Percentiles rank a stretch among this genome's conserved stretches.
Evolutionary conservation across 2,797 vertebrate genomes (phyloP).

Genomic region (Argya squamiceps): DNA sequence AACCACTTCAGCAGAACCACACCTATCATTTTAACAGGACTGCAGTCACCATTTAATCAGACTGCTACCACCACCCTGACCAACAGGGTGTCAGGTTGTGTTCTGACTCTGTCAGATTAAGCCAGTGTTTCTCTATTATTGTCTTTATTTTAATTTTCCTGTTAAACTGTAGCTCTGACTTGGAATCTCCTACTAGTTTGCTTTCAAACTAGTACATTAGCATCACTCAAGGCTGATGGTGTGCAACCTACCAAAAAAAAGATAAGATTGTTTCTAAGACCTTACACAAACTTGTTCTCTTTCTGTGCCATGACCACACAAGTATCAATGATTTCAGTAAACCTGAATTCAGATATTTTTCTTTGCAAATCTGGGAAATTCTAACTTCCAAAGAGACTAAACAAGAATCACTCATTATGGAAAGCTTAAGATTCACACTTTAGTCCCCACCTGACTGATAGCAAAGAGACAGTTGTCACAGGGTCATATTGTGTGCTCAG

Average conservation of each 20-base stretch:
- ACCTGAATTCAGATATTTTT: not conserved
- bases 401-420: not conserved
- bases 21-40: not conserved
- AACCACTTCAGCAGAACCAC: not conserved
- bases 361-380: not conserved
- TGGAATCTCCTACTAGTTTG: not conserved
- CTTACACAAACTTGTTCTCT: not conserved
- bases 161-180: not conserved
- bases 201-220: not conserved
- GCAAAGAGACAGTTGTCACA: not conserved
- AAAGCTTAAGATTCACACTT: not conserved
- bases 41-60: not conserved
- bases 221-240: not conserved
- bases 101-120: not conserved
- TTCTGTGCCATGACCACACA: not conserved
- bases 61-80: not conserved
- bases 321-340: not conserved
- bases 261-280: not conserved
- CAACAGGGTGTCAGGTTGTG: not conserved
- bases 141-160: not conserved
- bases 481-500: not conserved
- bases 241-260: not conserved
- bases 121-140: not conserved
- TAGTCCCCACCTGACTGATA: not conserved
- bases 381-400: not conserved